A percentile compares a stretch with the other conserved stretches of the same genome.
Conservation (phyloP, 2,797 vertebrate species). For the Phataginus tricuspis region DNA sequence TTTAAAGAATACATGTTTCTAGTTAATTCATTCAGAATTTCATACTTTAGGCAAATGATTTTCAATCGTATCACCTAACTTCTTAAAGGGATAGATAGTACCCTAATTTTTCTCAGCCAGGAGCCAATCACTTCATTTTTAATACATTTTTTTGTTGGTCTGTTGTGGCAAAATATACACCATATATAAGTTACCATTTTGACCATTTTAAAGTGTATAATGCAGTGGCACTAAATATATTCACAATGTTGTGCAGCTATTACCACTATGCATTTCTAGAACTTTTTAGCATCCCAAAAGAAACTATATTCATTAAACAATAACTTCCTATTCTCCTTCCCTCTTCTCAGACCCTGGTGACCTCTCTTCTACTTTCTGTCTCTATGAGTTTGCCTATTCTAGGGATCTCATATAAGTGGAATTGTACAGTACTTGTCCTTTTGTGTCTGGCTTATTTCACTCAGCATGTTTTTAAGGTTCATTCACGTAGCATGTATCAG, state of each 20-base stretch:
- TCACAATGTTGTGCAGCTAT: neutral
- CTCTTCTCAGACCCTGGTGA: neutral
- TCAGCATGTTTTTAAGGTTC: neutral
- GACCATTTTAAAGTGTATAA: too few species aligned
- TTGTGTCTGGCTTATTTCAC: neutral
- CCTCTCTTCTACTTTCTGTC: neutral
- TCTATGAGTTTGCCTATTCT: neutral
- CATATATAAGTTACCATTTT: neutral
- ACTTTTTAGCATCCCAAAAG: neutral
- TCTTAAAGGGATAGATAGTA: neutral
- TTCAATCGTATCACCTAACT: neutral
- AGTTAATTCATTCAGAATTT: neutral
- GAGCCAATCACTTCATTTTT: neutral
- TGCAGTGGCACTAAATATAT: neutral
- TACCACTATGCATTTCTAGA: neutral
- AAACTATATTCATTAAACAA: neutral
- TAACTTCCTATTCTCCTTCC: neutral
- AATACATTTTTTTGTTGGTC: neutral
- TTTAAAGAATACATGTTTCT: neutral
- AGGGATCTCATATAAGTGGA: neutral
- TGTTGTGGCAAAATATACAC: neutral
- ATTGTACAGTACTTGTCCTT: neutral
- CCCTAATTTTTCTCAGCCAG: neutral
- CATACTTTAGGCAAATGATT: neutral
- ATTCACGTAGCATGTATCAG: neutral